Percentiles rank a stretch among this genome's conserved stretches.
These are phyloP conservation scores for Cladorhizidae sp. DNA, from an alignment of 37 sponge, comb jelly and placozoan genomes.

Conservation along the genomic window DNA sequence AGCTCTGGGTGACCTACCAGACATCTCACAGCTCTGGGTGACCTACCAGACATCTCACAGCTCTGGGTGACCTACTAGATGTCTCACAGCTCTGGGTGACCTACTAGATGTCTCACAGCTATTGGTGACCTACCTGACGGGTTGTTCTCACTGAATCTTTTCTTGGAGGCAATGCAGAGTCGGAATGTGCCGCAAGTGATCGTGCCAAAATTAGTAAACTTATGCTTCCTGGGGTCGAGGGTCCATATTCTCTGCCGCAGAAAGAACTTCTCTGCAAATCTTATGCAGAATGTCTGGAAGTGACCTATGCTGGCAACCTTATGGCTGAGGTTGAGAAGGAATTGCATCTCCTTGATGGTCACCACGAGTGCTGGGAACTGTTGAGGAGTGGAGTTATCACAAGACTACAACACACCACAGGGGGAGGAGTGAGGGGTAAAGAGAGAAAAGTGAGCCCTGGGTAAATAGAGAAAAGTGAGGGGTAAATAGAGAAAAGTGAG, in stretches of 20 bases:
- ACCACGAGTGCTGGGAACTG: conserved; percentile 74
- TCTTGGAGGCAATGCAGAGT: conserved; percentile 45
- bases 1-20: too few species aligned
- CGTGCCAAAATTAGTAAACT: conserved; percentile 50
- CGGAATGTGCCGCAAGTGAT: conserved; percentile 47
- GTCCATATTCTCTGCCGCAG: conserved; percentile 74
- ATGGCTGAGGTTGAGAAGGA: conserved; percentile 62
- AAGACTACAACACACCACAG: too few species aligned
- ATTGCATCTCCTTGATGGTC: conserved; percentile 75
- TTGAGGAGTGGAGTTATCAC: conserved; percentile 49
- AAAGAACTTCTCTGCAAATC: conserved; percentile 74
- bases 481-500: too few species aligned
- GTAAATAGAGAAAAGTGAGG: too few species aligned
- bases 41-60: too few species aligned
- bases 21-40: too few species aligned
- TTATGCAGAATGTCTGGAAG: conserved; percentile 64
- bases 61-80: too few species aligned
- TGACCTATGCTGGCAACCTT: conserved; percentile 60
- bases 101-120: too few species aligned
- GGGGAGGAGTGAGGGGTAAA: too few species aligned
- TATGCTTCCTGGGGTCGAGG: conserved; percentile 42
- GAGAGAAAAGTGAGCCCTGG: too few species aligned
- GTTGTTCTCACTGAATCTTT: conserved; percentile 25
- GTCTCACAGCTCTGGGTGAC: too few species aligned
- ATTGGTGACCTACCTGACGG: conserved; percentile 12